Evolutionary conservation across 1,140 invertebrate genomes (phyloP).

Genomic region (Drosophila kurseongensis): DNA sequence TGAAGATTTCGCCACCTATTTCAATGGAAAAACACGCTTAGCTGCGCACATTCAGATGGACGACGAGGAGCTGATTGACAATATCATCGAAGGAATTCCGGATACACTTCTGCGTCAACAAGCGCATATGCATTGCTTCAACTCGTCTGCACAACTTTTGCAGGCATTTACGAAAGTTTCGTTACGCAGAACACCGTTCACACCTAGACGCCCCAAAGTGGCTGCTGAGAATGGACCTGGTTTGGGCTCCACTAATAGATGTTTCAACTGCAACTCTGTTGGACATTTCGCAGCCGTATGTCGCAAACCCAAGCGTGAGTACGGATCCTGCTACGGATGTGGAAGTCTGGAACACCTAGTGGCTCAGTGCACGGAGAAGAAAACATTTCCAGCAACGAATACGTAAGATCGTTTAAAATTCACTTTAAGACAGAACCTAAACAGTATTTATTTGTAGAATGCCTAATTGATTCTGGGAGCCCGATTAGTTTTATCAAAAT

Average conservation of each 20-base stretch:
- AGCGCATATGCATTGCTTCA: constrained; percentile 8
- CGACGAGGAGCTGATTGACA: constrained; percentile 5
- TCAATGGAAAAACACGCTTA: neutral
- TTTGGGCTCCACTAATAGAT: neutral
- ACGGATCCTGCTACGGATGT: constrained; percentile 2
- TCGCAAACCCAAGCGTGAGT: constrained; percentile 3
- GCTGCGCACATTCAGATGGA: neutral
- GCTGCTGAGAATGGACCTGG: neutral
- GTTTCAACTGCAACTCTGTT: neutral
- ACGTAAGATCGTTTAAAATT: constrained; percentile 2
- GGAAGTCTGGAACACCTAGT: neutral
- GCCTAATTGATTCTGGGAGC: constrained; percentile 11
- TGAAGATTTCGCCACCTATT: neutral
- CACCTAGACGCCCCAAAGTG: neutral
- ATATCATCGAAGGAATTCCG: constrained; percentile 2
- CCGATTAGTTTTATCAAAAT: constrained; percentile 1
- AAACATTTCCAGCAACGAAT: neutral
- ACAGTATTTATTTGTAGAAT: neutral
- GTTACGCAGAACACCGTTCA: neutral
- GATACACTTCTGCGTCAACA: neutral
- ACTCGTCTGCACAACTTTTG: neutral
- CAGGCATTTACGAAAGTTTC: constrained; percentile 1
- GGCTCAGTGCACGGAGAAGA: constrained; percentile 3
- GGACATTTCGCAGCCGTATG: constrained; percentile 4
- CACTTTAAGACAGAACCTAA: neutral